Percentiles rank a stretch among this genome's conserved stretches.
phyloP scores from a whole-genome alignment of 2,113 vertebrate species.

The Gymnobelideus leadbeateri region DNA sequence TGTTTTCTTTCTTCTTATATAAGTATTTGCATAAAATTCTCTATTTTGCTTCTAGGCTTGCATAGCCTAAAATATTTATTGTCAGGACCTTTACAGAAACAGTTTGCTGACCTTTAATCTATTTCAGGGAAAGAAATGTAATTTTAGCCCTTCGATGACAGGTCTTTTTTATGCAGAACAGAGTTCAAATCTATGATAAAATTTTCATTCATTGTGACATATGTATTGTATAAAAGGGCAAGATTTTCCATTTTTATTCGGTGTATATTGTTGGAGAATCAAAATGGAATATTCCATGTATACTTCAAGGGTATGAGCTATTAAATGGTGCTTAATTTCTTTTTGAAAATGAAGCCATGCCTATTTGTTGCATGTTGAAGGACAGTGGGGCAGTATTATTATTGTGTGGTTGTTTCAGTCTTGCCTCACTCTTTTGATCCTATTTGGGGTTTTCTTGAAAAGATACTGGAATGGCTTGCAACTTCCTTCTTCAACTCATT shows the following conservation, averaged over 20 bases:
- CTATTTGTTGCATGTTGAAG: background rate
- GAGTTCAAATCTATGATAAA: background rate
- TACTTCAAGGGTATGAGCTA: background rate
- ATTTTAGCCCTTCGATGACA: background rate
- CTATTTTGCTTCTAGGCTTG: too few species aligned
- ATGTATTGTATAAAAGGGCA: background rate
- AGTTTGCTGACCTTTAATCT: background rate
- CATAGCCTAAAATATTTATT: too few species aligned
- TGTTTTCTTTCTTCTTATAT: too few species aligned
- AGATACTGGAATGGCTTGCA: too few species aligned
- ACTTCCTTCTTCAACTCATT: too few species aligned
- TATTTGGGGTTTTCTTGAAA: too few species aligned
- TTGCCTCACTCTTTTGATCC: too few species aligned
- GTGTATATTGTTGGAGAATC: background rate
- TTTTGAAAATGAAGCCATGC: background rate
- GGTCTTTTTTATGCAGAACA: background rate
- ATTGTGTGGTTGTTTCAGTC: too few species aligned
- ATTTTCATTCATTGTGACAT: background rate
- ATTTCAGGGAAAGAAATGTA: background rate
- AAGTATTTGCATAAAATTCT: too few species aligned
- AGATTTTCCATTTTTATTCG: background rate
- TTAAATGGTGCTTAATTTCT: background rate
- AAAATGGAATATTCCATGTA: background rate
- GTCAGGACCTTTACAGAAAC: too few species aligned
- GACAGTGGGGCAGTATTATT: too few species aligned